phyloP scores from a whole-genome alignment of 1,140 invertebrate genomes.

The Psilanteris sp. region DNA sequence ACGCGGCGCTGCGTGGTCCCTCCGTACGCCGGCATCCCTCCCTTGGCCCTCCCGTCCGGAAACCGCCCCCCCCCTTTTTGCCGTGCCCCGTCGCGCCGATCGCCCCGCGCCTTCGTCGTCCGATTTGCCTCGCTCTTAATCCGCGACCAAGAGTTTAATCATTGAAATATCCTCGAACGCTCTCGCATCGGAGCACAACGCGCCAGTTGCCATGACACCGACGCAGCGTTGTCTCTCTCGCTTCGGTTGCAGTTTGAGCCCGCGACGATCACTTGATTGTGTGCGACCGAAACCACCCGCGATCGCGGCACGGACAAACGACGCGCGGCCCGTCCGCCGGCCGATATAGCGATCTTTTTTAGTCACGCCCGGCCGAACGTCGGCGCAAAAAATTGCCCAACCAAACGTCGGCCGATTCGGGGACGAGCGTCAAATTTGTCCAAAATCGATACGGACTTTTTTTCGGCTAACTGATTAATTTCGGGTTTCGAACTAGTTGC shows the following conservation, averaged over 20 bases:
- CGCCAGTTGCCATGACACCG: slow-evolving; percentile 58
- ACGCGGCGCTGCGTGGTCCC: slow-evolving; percentile 19
- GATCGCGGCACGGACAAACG: too few species aligned
- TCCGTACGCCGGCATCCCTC: slow-evolving; percentile 9
- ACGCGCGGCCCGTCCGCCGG: too few species aligned
- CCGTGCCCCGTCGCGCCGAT: background rate
- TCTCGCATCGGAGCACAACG: slow-evolving; percentile 46
- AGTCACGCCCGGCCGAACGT: too few species aligned
- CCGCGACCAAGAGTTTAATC: slow-evolving; percentile 62
- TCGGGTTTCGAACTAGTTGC: too few species aligned
- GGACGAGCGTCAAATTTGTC: too few species aligned
- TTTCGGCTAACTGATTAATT: too few species aligned
- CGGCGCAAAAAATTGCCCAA: too few species aligned
- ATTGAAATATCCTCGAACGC: slow-evolving; percentile 60
- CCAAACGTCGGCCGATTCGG: too few species aligned
- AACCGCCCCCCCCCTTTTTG: slow-evolving; percentile 7
- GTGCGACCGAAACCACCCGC: too few species aligned
- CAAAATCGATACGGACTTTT: too few species aligned
- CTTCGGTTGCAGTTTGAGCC: slow-evolving; percentile 36
- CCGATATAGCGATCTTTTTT: too few species aligned
- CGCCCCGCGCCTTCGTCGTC: slow-evolving; percentile 42
- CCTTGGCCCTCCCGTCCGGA: slow-evolving; percentile 3
- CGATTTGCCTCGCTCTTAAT: slow-evolving; percentile 58
- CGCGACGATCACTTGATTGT: too few species aligned
- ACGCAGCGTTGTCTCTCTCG: slow-evolving; percentile 40